phyloP scores from a whole-genome alignment of 2,113 vertebrate genomes.

The Labeo rohita region DNA sequence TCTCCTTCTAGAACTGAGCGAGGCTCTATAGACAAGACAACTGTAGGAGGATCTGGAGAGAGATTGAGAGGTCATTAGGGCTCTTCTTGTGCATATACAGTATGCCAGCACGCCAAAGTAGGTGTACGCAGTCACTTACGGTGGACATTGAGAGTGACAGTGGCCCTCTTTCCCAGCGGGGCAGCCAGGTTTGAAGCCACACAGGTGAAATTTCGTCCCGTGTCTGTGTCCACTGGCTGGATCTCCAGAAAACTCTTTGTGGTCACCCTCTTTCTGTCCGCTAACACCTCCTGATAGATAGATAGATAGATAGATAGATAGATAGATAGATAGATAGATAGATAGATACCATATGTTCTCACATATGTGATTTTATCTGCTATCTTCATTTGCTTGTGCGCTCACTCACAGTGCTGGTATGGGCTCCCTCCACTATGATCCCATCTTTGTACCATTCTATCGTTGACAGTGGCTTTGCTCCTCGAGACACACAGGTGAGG shows the following conservation, averaged over 20 bases:
- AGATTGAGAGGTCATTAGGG: neutral
- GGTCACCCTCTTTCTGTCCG: slow-evolving; percentile 88
- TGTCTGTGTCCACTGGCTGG: slow-evolving; percentile 86
- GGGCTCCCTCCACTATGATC: slow-evolving; percentile 80
- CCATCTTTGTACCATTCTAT: slow-evolving; percentile 91
- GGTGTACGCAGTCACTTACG: slow-evolving; percentile 75
- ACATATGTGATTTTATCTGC: slow-evolving; percentile 1
- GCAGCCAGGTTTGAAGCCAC: slow-evolving; percentile 86
- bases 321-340: neutral
- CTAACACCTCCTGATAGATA: slow-evolving; percentile 81
- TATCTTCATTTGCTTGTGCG: slow-evolving; percentile 30
- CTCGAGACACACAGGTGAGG: slow-evolving; percentile 88
- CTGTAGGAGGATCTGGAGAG: slow-evolving; percentile 84
- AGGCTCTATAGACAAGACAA: slow-evolving; percentile 91
- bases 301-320: neutral
- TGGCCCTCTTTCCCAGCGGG: slow-evolving; percentile 84
- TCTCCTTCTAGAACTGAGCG: slow-evolving; percentile 93
- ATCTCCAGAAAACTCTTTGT: slow-evolving; percentile 88
- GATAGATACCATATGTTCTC: neutral
- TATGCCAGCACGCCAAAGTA: slow-evolving; percentile 52
- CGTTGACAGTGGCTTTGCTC: slow-evolving; percentile 88
- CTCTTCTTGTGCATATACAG: slow-evolving; percentile 1
- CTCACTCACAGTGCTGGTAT: slow-evolving; percentile 84
- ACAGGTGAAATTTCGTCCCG: slow-evolving; percentile 85
- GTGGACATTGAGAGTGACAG: slow-evolving; percentile 88